Percentiles rank a stretch among this genome's conserved stretches.
Evolutionary conservation across 2,113 vertebrate species (phyloP).

Genomic region (Silurus asotus): DNA sequence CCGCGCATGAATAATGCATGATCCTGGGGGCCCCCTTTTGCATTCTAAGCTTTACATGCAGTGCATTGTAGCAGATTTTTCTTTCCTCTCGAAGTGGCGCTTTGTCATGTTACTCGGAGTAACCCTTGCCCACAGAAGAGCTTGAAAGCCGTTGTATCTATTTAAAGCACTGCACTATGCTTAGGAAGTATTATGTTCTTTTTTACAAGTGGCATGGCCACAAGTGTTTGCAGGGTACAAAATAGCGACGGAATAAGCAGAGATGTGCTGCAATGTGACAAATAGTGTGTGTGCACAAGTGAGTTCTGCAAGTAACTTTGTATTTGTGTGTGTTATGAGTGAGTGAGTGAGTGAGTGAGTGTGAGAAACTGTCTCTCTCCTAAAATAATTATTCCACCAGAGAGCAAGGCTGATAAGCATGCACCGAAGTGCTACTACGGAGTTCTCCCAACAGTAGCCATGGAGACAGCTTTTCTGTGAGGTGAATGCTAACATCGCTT

Average conservation of each 20-base stretch:
- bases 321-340: not conserved
- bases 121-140: slow-evolving; percentile 24
- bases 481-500: slow-evolving; percentile 44
- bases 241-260: not conserved
- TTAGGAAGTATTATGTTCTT: not conserved
- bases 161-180: slow-evolving; percentile 7
- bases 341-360: not conserved
- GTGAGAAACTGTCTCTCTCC: slow-evolving; percentile 20
- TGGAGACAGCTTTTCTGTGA: slow-evolving; percentile 50
- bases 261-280: slow-evolving; percentile 5
- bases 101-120: slow-evolving; percentile 32
- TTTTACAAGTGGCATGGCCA: not conserved
- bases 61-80: slow-evolving; percentile 27
- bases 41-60: slow-evolving; percentile 61
- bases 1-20: slow-evolving; percentile 66
- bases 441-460: slow-evolving; percentile 46
- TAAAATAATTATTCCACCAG: slow-evolving; percentile 43
- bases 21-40: slow-evolving; percentile 42
- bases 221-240: not conserved
- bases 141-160: slow-evolving; percentile 26
- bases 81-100: slow-evolving; percentile 4
- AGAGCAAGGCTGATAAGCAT: slow-evolving; percentile 43
- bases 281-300: not conserved
- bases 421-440: slow-evolving; percentile 36
- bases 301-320: not conserved